Evolutionary conservation across 2,113 vertebrate genomes (phyloP).

Genomic region (Solea senegalensis): DNA sequence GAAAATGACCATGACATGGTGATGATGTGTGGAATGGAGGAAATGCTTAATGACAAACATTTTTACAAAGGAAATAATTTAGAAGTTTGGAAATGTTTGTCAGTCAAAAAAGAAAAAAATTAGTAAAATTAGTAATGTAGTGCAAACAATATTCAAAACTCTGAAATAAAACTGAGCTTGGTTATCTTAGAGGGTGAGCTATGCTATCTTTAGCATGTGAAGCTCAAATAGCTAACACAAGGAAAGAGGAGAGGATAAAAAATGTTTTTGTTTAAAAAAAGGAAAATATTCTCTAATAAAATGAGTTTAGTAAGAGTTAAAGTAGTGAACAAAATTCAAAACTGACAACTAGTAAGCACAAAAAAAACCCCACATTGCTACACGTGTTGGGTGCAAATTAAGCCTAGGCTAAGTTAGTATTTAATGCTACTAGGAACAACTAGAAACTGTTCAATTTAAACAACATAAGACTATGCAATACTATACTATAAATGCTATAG

Average conservation of each 20-base stretch:
- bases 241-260: background rate
- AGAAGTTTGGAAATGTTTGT: background rate
- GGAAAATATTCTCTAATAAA: no score
- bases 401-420: no score
- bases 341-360: no score
- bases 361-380: no score
- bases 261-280: no score
- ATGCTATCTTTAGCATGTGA: slow-evolving; percentile 12
- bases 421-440: background rate
- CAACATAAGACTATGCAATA: background rate
- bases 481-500: no score
- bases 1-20: background rate
- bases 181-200: background rate
- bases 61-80: background rate
- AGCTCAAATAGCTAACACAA: background rate
- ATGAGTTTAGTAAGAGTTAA: no score
- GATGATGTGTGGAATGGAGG: background rate
- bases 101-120: background rate
- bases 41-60: no score
- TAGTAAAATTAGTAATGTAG: background rate
- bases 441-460: background rate
- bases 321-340: no score
- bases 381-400: no score
- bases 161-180: background rate
- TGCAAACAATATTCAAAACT: background rate